These are phyloP conservation scores for Choristoneura rosaceana DNA, from an alignment of 2,888 invertebrate species.

Conservation along the genomic window DNA sequence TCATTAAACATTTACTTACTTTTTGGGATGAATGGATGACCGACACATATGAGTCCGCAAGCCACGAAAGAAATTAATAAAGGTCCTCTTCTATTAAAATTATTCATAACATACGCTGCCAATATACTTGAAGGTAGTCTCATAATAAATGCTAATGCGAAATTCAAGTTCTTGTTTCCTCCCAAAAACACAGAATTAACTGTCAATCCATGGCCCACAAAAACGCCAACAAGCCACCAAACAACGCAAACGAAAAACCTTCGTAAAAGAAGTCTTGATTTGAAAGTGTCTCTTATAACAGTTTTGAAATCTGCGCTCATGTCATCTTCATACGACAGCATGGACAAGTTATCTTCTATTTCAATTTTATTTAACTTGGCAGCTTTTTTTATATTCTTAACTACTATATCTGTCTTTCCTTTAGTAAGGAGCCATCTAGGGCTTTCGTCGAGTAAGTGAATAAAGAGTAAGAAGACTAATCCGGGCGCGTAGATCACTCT, in stretches of 20 bases:
- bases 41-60: constrained; percentile 84
- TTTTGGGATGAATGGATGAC: constrained; percentile 85
- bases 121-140: constrained; percentile 86
- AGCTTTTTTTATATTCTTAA: constrained; percentile 85
- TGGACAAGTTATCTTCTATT: constrained; percentile 61
- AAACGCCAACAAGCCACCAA: constrained; percentile 87
- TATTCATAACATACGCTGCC: constrained; percentile 82
- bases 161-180: constrained; percentile 92
- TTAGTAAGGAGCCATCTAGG: constrained; percentile 92
- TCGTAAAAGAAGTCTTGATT: constrained; percentile 61
- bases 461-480: constrained; percentile 87
- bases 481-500: constrained; percentile 89
- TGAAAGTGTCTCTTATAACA: constrained; percentile 65
- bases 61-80: constrained; percentile 82
- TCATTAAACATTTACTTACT: constrained; percentile 63
- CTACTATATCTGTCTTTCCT: constrained; percentile 87
- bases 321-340: constrained; percentile 55
- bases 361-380: constrained; percentile 77
- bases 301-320: constrained; percentile 54
- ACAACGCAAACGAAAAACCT: constrained; percentile 70
- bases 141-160: constrained; percentile 84
- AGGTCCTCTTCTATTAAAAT: constrained; percentile 83
- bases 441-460: constrained; percentile 89
- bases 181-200: constrained; percentile 90
- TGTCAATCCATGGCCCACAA: constrained; percentile 91